phyloP scores from a whole-genome alignment of 1,140 invertebrate species.

The Ptiloglossa arizonensis region DNA sequence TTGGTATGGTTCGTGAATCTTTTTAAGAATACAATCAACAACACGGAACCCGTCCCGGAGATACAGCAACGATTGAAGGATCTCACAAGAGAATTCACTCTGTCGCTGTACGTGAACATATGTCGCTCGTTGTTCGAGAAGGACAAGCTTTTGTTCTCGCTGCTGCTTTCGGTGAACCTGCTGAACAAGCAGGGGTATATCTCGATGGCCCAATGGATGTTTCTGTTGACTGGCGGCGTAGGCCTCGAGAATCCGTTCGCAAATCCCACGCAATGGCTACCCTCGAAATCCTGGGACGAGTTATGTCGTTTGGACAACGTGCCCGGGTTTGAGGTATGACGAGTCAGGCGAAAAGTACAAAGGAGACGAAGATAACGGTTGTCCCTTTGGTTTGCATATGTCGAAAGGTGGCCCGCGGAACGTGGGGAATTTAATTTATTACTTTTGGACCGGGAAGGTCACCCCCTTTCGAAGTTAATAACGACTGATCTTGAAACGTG shows the following conservation, averaged over 20 bases:
- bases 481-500: too few relatives aligned
- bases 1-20: slow-evolving; percentile 96
- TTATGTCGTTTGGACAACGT: slow-evolving; percentile 87
- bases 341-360: neutral
- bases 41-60: slow-evolving; percentile 93
- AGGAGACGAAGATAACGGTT: too few relatives aligned
- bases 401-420: too few relatives aligned
- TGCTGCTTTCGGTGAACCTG: slow-evolving; percentile 92
- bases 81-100: slow-evolving; percentile 92
- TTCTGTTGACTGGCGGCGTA: slow-evolving; percentile 93
- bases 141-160: slow-evolving; percentile 95
- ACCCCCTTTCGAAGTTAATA: too few relatives aligned
- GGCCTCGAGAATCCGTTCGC: slow-evolving; percentile 89
- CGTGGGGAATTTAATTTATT: too few relatives aligned
- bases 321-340: slow-evolving; percentile 80
- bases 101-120: slow-evolving; percentile 95
- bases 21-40: slow-evolving; percentile 93
- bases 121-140: slow-evolving; percentile 98
- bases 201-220: slow-evolving; percentile 91
- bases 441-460: too few relatives aligned
- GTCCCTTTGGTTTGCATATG: too few relatives aligned
- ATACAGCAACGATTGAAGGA: slow-evolving; percentile 88
- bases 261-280: slow-evolving; percentile 90
- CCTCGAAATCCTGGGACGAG: slow-evolving; percentile 92
- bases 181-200: slow-evolving; percentile 89